Evolutionary conservation across 2,888 invertebrate genomes (phyloP).

Genomic region (Gymnosoma rotundatum): DNA sequence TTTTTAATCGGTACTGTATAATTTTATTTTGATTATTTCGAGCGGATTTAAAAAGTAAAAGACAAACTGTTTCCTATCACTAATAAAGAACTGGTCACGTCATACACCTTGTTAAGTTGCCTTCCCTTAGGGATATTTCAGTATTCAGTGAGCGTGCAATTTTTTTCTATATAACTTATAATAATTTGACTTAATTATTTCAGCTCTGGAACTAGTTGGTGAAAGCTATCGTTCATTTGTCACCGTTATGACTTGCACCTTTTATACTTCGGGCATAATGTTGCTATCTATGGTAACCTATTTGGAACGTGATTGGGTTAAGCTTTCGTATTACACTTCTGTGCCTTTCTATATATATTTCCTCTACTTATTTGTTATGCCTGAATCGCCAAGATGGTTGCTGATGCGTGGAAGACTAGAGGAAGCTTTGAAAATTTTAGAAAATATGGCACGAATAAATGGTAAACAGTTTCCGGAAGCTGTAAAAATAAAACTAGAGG

Average conservation of each 20-base stretch:
- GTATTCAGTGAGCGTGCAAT: background rate
- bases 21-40: too few relatives aligned
- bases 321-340: conserved; percentile 90
- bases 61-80: too few relatives aligned
- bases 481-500: conserved; percentile 88
- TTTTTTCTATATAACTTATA: background rate
- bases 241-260: conserved; percentile 95
- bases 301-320: conserved; percentile 91
- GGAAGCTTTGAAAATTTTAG: conserved; percentile 90
- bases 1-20: too few relatives aligned
- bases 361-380: conserved; percentile 92
- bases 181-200: conserved; percentile 72
- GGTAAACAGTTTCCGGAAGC: conserved; percentile 88
- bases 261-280: conserved; percentile 93
- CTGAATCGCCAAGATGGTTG: conserved; percentile 96
- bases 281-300: conserved; percentile 93
- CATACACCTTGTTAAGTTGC: too few relatives aligned
- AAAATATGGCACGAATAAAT: conserved; percentile 90
- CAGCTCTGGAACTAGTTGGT: conserved; percentile 95
- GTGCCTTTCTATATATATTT: conserved; percentile 93
- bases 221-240: conserved; percentile 95
- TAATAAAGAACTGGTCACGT: too few relatives aligned
- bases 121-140: too few relatives aligned
- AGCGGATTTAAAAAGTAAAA: too few relatives aligned
- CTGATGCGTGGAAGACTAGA: conserved; percentile 90